These are phyloP conservation scores for Perognathus longimembris DNA, from an alignment of 2,113 vertebrate genomes.

Conservation along the genomic window DNA sequence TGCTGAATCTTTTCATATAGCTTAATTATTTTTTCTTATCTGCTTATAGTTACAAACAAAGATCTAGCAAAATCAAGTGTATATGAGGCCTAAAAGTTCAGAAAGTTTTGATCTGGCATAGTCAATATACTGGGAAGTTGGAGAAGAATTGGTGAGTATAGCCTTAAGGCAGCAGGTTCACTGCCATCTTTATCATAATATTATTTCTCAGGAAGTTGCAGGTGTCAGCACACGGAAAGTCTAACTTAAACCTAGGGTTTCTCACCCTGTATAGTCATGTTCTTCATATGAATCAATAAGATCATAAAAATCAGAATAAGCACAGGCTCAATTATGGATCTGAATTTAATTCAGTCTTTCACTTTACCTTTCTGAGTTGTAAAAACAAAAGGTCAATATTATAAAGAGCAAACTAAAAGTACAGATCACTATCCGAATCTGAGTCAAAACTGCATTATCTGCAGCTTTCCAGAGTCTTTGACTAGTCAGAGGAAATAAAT, in stretches of 20 bases:
- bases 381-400: conserved; percentile 61
- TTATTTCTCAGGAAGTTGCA: conserved; percentile 9
- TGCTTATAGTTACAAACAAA: conserved; percentile 48
- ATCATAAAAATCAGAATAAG: conserved; percentile 50
- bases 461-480: conserved; percentile 49
- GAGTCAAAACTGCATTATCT: conserved; percentile 55
- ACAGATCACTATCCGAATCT: conserved; percentile 60
- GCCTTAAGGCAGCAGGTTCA: not conserved
- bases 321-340: not conserved
- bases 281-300: not conserved
- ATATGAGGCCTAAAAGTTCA: not conserved
- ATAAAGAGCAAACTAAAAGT: conserved; percentile 67
- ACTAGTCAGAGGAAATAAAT: conserved; percentile 66
- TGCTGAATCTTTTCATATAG: conserved; percentile 26
- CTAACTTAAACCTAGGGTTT: conserved; percentile 25
- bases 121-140: not conserved
- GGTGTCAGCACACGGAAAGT: not conserved
- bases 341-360: conserved; percentile 49
- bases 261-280: not conserved
- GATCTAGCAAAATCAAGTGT: conserved; percentile 5
- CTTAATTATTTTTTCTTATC: not conserved
- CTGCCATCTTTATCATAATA: not conserved
- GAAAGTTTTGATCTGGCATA: conserved; percentile 7
- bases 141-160: not conserved
- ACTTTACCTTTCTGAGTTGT: not conserved